Conservation (phyloP, 1,140 invertebrate genomes). For the Cephus cinctus region DNA sequence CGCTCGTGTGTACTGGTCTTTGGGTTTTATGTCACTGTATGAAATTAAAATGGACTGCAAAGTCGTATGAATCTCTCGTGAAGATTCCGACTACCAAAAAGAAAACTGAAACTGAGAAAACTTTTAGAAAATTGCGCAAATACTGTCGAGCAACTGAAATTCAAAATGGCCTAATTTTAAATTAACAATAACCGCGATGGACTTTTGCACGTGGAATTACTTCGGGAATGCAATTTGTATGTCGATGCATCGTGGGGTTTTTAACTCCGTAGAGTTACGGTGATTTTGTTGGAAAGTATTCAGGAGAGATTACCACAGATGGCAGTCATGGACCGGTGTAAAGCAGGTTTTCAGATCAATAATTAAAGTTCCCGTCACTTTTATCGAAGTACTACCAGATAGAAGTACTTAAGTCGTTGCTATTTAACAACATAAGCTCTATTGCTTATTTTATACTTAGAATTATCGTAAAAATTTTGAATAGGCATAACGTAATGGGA, state of each 20-base stretch:
- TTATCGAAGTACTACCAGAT: not conserved
- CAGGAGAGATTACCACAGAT: too few species aligned
- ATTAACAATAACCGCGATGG: not conserved
- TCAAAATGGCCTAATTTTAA: not conserved
- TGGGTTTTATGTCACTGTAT: too few species aligned
- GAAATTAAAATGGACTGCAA: too few species aligned
- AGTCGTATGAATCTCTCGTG: too few species aligned
- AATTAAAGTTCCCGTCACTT: not conserved
- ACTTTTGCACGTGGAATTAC: not conserved
- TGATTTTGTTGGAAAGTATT: not conserved
- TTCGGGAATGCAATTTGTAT: not conserved
- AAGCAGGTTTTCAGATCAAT: not conserved
- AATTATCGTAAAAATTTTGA: conserved; percentile 43
- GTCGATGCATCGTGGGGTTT: not conserved
- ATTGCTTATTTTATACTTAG: conserved; percentile 58
- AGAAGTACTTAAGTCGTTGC: conserved; percentile 49
- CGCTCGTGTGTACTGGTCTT: too few species aligned
- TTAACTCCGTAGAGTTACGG: not conserved
- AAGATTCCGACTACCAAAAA: too few species aligned
- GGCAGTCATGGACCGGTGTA: too few species aligned
- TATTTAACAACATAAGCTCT: conserved; percentile 51
- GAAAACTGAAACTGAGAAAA: too few species aligned
- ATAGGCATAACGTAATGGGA: conserved; percentile 50
- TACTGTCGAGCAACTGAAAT: too few species aligned
- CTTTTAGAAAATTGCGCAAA: not conserved